Percentiles rank a stretch among this genome's conserved stretches.
Conservation (phyloP, 2,797 vertebrate genomes). For the Neoniphon sammara region DNA sequence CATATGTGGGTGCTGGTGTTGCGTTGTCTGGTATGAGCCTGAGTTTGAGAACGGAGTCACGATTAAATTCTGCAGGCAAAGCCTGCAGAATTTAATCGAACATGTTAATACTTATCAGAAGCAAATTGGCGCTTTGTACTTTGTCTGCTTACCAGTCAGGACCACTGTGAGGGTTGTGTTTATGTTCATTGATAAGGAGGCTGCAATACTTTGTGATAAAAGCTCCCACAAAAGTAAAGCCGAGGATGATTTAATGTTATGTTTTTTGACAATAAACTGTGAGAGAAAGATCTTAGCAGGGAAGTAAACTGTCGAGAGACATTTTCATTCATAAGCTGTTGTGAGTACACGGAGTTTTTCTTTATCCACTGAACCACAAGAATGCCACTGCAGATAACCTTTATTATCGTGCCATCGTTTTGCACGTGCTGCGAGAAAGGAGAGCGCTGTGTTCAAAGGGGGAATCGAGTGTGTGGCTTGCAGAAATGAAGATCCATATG, state of each 20-base stretch:
- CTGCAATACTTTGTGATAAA: neutral
- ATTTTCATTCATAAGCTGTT: neutral
- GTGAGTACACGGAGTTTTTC: neutral
- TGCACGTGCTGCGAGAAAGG: neutral
- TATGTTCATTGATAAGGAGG: neutral
- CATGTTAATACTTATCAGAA: neutral
- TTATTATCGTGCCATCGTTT: neutral
- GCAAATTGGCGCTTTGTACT: neutral
- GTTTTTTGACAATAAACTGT: neutral
- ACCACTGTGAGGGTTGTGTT: neutral
- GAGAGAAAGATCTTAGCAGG: neutral
- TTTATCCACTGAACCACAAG: neutral
- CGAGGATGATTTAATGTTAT: neutral
- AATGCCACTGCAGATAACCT: neutral
- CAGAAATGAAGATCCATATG: neutral
- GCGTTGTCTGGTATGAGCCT: neutral
- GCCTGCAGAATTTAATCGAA: too few species aligned
- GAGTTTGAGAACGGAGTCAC: neutral
- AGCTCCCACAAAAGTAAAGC: neutral
- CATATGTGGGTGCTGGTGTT: constrained; percentile 1
- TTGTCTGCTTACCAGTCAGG: neutral
- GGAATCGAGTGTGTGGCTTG: neutral
- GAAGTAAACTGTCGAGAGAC: neutral
- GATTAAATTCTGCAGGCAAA: neutral
- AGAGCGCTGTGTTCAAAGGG: neutral